These are phyloP conservation scores for Caenorhabditis sp. DNA, from an alignment of 2,888 invertebrate species.

Conservation along the genomic window DNA sequence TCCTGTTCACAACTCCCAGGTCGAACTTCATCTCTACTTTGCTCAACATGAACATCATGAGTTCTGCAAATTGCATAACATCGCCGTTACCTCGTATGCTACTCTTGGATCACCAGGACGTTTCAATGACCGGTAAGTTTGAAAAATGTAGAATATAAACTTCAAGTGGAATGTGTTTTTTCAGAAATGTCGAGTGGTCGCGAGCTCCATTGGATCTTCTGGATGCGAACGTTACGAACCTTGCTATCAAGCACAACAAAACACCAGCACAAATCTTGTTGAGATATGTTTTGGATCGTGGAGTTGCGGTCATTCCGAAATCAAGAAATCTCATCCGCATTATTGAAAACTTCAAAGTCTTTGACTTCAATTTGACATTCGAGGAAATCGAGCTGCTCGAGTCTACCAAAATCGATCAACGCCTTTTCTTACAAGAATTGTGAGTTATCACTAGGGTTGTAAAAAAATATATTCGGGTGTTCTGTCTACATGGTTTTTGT, in stretches of 20 bases:
- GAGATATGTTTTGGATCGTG: conserved; percentile 38
- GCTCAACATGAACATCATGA: conserved; percentile 78
- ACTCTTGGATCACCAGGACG: conserved; percentile 71
- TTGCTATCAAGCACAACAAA: conserved; percentile 54
- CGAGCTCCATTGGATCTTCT: conserved; percentile 47
- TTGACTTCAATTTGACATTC: conserved; percentile 32
- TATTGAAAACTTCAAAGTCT: conserved; percentile 40
- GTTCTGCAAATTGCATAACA: conserved; percentile 77
- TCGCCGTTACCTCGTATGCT: conserved; percentile 73
- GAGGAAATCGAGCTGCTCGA: conserved; percentile 42
- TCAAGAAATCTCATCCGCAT: conserved; percentile 26
- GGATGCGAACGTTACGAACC: conserved; percentile 72
- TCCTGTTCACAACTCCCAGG: conserved; percentile 75
- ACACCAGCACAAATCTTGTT: conserved; percentile 54
- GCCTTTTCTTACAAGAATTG: conserved; percentile 47
- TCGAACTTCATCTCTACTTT: conserved; percentile 83
- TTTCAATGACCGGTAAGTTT: neutral
- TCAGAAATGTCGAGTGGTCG: conserved; percentile 24
- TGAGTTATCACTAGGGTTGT: too few relatives aligned
- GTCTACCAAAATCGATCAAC: conserved; percentile 26
- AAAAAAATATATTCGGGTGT: too few relatives aligned
- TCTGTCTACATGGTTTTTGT: too few relatives aligned
- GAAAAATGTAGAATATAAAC: too few relatives aligned
- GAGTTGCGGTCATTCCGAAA: conserved; percentile 45
- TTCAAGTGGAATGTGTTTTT: neutral